Base-by-base conservation (phyloP, 1,140 invertebrate species). In the Listronotus oregonensis region DNA sequence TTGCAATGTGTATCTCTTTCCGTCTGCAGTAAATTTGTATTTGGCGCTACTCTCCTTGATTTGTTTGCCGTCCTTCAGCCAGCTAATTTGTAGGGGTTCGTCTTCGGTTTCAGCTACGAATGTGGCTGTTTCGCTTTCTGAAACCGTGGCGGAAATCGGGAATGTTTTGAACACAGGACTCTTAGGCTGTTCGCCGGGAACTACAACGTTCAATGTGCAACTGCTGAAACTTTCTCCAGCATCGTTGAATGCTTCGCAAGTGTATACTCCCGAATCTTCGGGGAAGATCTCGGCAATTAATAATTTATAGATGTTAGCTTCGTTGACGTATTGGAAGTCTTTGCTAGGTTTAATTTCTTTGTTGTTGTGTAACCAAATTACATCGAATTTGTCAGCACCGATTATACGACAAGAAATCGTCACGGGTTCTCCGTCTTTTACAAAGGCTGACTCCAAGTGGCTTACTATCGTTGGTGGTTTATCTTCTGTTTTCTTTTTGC, bases 261-360 rank as follows among this genome's bases (percentile, higher is more conserved):
- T 96, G 81, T 97, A 98, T 27, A 91, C 92, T 47, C 96, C 96
- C 75, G 87, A 83, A 80, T 96, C 93, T 82, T 97, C 94, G 6
- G 94, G 94, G 87, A 95, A 96, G 74, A 97, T 94, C 79, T 98
- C 95, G 14, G 93, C 89, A 67, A 98, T 97, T 67, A 90, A 85
- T 63, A 98, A 80, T 75, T 93, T 94, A 80, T 96, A 93, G 61
- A 91, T 91, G 78, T 96, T 94, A 1, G 93, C 95, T 76, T 93
- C 90, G 73, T 87, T 93, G 17, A 90, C 88, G 76, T 96, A 97
- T 76, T 93, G 88, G 85, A 98, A 98, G 81, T 98, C 95, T 81
- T 96, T 97, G 77, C 91, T 94, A 0, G 94, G 91, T 80, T 95
- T 96, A 71, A 98, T 96, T 79, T 97, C 94, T 78, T 96, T 96